Evolutionary conservation across 2,888 invertebrate species (phyloP).

Genomic region (Lepidocyrtinus sp.): DNA sequence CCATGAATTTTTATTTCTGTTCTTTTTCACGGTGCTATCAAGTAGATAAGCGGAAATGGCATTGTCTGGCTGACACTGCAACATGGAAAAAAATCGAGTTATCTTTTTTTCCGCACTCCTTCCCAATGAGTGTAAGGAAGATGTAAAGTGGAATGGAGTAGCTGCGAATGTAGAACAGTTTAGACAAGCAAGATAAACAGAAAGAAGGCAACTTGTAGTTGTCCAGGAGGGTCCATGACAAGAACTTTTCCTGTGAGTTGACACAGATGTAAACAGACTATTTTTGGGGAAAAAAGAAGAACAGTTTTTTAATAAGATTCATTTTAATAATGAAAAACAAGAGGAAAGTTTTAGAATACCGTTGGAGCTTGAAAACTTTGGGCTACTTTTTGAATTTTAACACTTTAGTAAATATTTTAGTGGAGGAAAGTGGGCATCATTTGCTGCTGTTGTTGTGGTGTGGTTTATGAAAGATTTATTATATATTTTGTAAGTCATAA

Average conservation of each 20-base stretch:
- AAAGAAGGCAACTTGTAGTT: neutral
- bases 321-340: neutral
- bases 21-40: neutral
- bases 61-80: constrained; percentile 15
- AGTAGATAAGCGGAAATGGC: constrained; percentile 18
- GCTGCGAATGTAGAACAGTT: neutral
- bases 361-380: neutral
- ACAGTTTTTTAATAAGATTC: neutral
- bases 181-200: neutral
- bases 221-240: constrained; percentile 14
- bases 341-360: neutral
- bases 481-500: constrained; percentile 13
- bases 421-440: neutral
- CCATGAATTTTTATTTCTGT: constrained; percentile 11
- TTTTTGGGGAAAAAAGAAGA: neutral
- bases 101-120: constrained; percentile 1
- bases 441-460: neutral
- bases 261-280: constrained; percentile 42
- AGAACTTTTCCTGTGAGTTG: constrained; percentile 20
- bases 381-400: neutral
- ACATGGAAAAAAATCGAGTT: constrained; percentile 2
- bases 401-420: neutral
- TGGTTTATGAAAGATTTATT: constrained; percentile 13
- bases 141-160: neutral
- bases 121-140: neutral